Base-by-base conservation (phyloP, 2,113 vertebrate genomes). In the Micromys minutus region DNA sequence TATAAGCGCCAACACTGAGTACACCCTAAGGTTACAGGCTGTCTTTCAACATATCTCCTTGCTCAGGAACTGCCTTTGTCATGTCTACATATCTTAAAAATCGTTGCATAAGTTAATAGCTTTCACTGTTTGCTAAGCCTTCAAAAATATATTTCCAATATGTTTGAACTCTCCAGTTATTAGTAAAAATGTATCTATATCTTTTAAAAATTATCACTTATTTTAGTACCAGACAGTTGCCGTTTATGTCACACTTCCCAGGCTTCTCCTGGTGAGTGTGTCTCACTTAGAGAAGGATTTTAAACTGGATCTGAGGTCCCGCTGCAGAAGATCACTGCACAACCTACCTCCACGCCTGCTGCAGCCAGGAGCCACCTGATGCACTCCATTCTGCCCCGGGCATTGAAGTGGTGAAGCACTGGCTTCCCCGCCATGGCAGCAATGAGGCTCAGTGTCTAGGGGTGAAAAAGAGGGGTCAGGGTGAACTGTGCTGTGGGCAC, bases 341-440 rank as follows among this genome's bases (percentile, higher is more conserved):
- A 61, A 86, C 81, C 59, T 29, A 99, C 99, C 97, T 99, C 98
- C 1, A 98, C 98, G 10, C 97, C 98, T 65, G 98, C 99, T 16
- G 97, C 98, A 0, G 99, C 96, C 89, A 99, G 57, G 22, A 99
- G 98, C 99, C 99, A 99, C 8, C 99, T 98, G 89, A 99, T 97
- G 31, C 98, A 97, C 93, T 99, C 99, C 99, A 99, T 99, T 61
- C 95, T 98, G 22, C 99, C 99, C 86, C 99, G 98, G 11, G 96
- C 98, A 77, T 99, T 95, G 61, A 99, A 98, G 89, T 99, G 99
- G 80, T 98, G 84, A 31, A 99, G 95, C 21, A 96, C 98, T 22
- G 98, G 98, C 83, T 98, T 99, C 19, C 19, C 98, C 4, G 98
- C 89, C 99, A 99, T 99, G 57, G 34, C 45, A 7, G 19, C 2